A percentile compares a stretch with the other conserved stretches of the same genome.
Conservation (phyloP, 2,888 invertebrate genomes). For the Hanleya hanleyi region DNA sequence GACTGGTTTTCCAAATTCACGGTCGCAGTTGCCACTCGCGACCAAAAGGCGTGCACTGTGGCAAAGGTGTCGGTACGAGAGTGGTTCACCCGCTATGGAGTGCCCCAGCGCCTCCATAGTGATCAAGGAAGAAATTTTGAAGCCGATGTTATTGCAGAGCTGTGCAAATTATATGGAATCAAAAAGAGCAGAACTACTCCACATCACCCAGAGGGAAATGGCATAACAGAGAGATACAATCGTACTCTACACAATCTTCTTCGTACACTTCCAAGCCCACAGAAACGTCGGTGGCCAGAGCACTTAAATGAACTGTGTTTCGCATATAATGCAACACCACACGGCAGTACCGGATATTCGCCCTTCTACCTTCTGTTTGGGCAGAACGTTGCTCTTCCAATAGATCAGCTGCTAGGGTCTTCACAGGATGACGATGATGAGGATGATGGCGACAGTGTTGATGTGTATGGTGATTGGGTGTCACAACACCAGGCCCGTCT, state of each 20-base stretch:
- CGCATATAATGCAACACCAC: slow-evolving; percentile 18
- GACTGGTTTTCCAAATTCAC: no score
- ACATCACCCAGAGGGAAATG: slow-evolving; percentile 23
- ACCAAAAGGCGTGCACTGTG: slow-evolving; percentile 18
- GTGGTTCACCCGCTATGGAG: no score
- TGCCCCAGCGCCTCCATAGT: slow-evolving; percentile 14
- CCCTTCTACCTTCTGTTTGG: slow-evolving; percentile 22
- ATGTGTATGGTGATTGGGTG: no score
- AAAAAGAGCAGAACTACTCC: slow-evolving; percentile 19
- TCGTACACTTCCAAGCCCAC: no score
- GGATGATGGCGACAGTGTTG: no score
- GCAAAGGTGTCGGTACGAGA: slow-evolving; percentile 17
- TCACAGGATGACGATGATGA: no score
- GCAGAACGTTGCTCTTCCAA: slow-evolving; percentile 16
- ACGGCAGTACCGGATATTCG: slow-evolving; percentile 14
- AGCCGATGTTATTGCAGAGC: slow-evolving; percentile 15
- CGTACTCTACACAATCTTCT: slow-evolving; percentile 20
- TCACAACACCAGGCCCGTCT: no score
- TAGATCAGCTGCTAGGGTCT: slow-evolving; percentile 21
- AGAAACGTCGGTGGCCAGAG: no score
- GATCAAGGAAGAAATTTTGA: slow-evolving; percentile 23
- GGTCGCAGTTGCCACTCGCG: no score
- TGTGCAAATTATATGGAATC: slow-evolving; percentile 23
- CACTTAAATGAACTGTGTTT: slow-evolving; percentile 2
- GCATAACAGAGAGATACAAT: slow-evolving; percentile 19